Evolutionary conservation across 2,113 vertebrate species (phyloP), one percentile per base, ranked within the genome.

Genomic region (Ivindomyrus marchei): DNA sequence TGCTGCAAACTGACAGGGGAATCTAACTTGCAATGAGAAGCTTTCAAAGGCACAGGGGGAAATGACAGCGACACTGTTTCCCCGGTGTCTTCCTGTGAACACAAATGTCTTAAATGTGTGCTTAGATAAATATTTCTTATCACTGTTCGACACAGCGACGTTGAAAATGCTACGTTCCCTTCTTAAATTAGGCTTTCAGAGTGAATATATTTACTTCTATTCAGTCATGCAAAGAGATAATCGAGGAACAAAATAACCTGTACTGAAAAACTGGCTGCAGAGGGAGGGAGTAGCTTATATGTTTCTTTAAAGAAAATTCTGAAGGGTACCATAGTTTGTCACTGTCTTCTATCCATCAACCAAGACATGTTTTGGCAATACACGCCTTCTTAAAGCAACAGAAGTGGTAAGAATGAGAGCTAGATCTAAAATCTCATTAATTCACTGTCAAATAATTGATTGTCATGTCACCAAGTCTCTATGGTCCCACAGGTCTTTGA

Each of bases 331-430:
- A 7, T 47, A 87, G 70, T 70, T 80, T 74, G 56, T 39, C 27
- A 39, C 49, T 74, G 36, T 94, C 93, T 94, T 94, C 94, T 95
- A 93, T 95, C 93, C 92, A 91, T 92, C 93, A 93, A 93, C 94
- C 93, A 94, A 95, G 94, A 94, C 94, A 94, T 94, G 94, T 93
- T 92, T 93, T 94, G 93, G 24, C 53, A 62, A 24, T 66, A 92
- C 94, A 93, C 93, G 93, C 93, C 90, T 90, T 91, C 80, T 47
- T 36, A 87, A 90, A 93, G 94, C 93, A 91, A 91, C 93, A 92
- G 92, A 93, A 91, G 87, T 89, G 91, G 85, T 89, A 58, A 90
- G 31, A 36, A 74, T 27, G 90, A 56, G 45, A 77, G 49, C 83
- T 56, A 49, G 70, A 56, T 88, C 27, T 58, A 19, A 39, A 70